Evolutionary conservation across 2,113 vertebrate species (phyloP).

Genomic region (Maccullochella peelii): DNA sequence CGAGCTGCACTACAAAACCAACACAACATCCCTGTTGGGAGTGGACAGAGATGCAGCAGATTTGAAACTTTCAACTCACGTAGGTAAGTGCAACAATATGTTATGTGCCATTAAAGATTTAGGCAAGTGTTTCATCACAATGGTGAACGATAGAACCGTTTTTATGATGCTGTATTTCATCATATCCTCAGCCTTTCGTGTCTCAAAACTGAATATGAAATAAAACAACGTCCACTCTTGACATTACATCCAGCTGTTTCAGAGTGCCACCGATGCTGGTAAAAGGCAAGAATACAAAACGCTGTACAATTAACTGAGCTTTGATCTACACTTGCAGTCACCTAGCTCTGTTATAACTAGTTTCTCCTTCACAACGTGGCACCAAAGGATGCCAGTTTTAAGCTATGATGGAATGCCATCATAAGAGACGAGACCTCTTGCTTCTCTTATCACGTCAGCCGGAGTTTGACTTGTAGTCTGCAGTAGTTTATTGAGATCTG

Average conservation of each 20-base stretch:
- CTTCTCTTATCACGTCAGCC: not conserved
- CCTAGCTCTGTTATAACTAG: not conserved
- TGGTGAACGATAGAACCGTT: not conserved
- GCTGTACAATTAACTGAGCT: conserved; percentile 24
- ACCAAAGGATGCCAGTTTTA: not conserved
- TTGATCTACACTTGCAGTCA: not conserved
- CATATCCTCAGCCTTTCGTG: conserved; percentile 4
- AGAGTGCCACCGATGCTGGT: not conserved
- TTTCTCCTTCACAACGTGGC: not conserved
- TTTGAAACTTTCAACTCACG: not conserved
- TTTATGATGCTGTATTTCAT: conserved; percentile 15
- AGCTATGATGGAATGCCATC: not conserved
- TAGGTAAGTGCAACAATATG: conserved; percentile 14
- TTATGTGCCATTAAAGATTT: not conserved
- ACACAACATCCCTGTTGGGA: not conserved
- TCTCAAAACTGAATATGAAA: conserved; percentile 11
- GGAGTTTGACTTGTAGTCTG: not conserved
- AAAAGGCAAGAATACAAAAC: conserved; percentile 22
- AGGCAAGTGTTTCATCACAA: conserved; percentile 7
- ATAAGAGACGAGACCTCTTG: not conserved
- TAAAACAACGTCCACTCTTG: not conserved
- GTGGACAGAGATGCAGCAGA: not conserved
- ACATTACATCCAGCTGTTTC: conserved; percentile 12
- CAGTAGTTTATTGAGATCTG: not conserved
- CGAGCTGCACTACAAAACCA: conserved; percentile 2